Evolutionary conservation across 2,113 vertebrate species (phyloP).

Genomic region (Monarcha castaneiventris): DNA sequence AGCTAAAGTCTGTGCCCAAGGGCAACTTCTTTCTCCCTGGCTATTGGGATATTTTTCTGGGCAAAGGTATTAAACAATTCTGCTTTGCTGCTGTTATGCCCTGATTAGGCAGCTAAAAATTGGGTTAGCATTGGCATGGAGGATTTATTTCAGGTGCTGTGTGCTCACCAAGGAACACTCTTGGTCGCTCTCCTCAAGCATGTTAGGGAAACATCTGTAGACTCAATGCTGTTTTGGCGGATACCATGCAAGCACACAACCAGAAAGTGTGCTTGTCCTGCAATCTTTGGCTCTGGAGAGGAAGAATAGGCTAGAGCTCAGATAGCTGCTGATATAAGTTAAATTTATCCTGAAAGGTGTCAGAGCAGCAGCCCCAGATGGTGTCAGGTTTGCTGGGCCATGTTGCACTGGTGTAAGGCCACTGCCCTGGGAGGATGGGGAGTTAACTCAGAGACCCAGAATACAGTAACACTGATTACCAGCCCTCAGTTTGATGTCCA

Average conservation of each 20-base stretch:
- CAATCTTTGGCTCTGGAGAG: background rate
- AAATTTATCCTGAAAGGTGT: background rate
- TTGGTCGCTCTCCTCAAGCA: background rate
- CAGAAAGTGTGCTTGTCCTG: background rate
- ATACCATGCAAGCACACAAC: background rate
- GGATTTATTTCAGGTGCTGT: background rate
- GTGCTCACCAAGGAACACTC: fast-evolving
- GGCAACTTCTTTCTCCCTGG: background rate
- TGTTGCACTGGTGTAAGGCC: background rate
- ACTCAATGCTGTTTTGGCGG: fast-evolving
- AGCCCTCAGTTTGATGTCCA: background rate
- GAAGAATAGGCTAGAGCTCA: background rate
- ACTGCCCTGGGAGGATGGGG: background rate
- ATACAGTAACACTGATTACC: background rate
- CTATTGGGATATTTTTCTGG: background rate
- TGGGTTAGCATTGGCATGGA: background rate
- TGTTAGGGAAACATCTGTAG: background rate
- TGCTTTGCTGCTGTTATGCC: background rate
- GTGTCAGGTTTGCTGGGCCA: fast-evolving
- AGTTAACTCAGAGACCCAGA: background rate
- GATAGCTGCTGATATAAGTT: background rate
- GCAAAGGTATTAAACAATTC: background rate
- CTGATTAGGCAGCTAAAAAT: background rate
- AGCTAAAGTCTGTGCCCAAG: slow-evolving; percentile 9
- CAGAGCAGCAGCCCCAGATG: background rate